phyloP scores from a whole-genome alignment of 1,140 invertebrate species.

The Batillaria attramentaria region DNA sequence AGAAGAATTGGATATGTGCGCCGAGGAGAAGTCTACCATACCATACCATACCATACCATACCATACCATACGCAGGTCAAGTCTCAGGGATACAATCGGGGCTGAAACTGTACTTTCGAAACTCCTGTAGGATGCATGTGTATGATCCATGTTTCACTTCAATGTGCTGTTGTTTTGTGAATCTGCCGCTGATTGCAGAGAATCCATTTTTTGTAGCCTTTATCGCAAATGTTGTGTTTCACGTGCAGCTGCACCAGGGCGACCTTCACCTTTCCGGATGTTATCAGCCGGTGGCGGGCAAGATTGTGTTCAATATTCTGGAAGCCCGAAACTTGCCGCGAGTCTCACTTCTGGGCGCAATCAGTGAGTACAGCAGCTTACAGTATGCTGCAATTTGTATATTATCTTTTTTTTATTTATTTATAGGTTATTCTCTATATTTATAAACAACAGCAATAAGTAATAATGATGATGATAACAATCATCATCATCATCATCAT shows the following conservation, averaged over 20 bases:
- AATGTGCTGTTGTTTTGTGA: too few relatives aligned
- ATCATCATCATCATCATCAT: too few relatives aligned
- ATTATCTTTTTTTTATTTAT: background rate
- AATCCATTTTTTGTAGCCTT: background rate
- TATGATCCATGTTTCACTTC: background rate
- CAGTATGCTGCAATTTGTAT: background rate
- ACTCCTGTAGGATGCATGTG: background rate
- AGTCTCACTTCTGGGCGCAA: conserved; percentile 64
- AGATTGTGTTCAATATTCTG: conserved; percentile 67
- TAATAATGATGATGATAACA: too few relatives aligned
- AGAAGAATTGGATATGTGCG: too few relatives aligned
- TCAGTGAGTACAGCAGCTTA: conserved; percentile 56
- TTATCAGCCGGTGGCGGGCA: conserved; percentile 68
- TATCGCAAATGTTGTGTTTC: background rate
- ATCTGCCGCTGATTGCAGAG: background rate
- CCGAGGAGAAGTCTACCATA: too few relatives aligned
- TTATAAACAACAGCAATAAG: too few relatives aligned
- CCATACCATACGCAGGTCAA: too few relatives aligned
- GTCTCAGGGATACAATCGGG: too few relatives aligned
- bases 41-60: too few relatives aligned
- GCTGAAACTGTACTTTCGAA: too few relatives aligned
- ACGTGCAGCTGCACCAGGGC: conserved; percentile 63
- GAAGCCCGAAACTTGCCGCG: conserved; percentile 64
- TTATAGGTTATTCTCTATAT: too few relatives aligned
- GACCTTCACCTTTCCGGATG: conserved; percentile 68